A percentile compares a stretch with the other conserved stretches of the same genome.
Evolutionary conservation across 2,113 vertebrate genomes (phyloP).

Genomic region (Shinisaurus crocodilurus): DNA sequence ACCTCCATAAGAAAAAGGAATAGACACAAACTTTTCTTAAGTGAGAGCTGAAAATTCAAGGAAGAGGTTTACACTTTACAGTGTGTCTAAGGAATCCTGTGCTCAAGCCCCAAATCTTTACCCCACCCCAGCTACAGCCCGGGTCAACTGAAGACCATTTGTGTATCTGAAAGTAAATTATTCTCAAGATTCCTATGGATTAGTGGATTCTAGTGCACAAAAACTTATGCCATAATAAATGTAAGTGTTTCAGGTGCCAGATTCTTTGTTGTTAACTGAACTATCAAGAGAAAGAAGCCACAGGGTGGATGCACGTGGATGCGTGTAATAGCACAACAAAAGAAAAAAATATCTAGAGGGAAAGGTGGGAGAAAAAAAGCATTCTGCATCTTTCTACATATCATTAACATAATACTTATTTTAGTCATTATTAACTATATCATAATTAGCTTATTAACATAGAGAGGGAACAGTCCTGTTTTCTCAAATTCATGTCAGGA

Average conservation of each 20-base stretch:
- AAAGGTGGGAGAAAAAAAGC: background rate
- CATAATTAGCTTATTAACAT: background rate
- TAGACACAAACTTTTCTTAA: background rate
- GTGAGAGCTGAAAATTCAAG: background rate
- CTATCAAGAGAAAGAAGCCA: background rate
- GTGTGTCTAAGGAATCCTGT: no score
- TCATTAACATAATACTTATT: background rate
- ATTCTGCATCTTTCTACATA: background rate
- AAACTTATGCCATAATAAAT: background rate
- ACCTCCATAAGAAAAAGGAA: background rate
- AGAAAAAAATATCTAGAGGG: background rate
- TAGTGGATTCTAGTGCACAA: background rate
- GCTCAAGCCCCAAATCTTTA: background rate
- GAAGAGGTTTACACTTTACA: background rate
- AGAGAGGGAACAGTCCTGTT: background rate
- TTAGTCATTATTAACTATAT: background rate
- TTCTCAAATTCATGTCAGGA: background rate
- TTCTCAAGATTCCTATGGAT: background rate
- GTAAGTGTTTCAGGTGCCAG: background rate
- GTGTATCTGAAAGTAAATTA: background rate
- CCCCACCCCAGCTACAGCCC: background rate
- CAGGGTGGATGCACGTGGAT: background rate
- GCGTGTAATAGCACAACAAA: background rate
- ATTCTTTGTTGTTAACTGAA: background rate
- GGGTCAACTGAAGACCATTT: background rate